Conservation (phyloP, 2,797 vertebrate species). For the Galaxias olidus region DNA sequence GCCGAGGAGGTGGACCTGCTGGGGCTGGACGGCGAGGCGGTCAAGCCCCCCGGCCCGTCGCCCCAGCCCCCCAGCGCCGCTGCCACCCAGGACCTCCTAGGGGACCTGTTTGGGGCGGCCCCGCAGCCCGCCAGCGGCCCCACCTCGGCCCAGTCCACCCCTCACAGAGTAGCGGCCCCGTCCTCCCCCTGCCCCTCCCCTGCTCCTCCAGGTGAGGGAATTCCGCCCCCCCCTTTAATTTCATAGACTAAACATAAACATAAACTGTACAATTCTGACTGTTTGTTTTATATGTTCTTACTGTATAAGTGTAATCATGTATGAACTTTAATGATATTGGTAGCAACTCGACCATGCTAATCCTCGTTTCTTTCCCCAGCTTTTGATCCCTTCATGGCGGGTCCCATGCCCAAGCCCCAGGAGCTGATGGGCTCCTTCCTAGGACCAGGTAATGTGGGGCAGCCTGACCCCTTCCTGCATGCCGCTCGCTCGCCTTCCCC, state of each 20-base stretch:
- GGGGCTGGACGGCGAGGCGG: conserved; percentile 82
- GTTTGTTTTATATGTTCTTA: too few relatives aligned
- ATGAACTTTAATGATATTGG: too few relatives aligned
- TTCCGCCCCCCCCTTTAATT: neutral
- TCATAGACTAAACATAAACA: too few relatives aligned
- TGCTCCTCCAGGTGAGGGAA: conserved; percentile 65
- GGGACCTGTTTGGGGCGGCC: conserved; percentile 85
- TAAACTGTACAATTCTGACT: too few relatives aligned
- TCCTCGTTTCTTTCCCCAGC: conserved; percentile 41
- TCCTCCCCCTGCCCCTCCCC: conserved; percentile 86
- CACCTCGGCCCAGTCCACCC: conserved; percentile 89
- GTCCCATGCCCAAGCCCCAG: conserved; percentile 84
- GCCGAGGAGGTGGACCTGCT: conserved; percentile 90
- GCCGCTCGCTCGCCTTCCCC: conserved; percentile 89
- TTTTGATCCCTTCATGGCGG: conserved; percentile 89
- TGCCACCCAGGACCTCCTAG: conserved; percentile 89
- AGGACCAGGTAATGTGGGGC: conserved; percentile 79
- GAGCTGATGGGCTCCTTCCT: conserved; percentile 92
- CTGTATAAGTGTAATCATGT: too few relatives aligned
- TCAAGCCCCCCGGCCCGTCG: conserved; percentile 72
- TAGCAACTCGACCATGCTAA: too few relatives aligned
- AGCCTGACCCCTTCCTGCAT: conserved; percentile 89
- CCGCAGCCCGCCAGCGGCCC: conserved; percentile 76
- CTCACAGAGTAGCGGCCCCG: conserved; percentile 81
- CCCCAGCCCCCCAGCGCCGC: conserved; percentile 77